Evolutionary conservation across 2,113 vertebrate species (phyloP).

Genomic region (Salminus brasiliensis): DNA sequence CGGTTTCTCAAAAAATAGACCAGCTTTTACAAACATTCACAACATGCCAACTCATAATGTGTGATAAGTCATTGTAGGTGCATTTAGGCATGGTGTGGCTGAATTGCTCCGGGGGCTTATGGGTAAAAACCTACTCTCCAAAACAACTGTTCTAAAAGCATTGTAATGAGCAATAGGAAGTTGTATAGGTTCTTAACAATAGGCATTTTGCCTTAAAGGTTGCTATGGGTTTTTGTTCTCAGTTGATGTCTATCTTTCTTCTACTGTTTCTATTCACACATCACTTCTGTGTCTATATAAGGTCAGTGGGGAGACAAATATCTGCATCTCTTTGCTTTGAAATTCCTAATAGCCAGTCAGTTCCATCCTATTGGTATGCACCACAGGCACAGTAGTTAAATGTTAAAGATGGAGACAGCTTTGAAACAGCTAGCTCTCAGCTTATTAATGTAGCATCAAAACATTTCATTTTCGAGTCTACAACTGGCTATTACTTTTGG

Average conservation of each 20-base stretch:
- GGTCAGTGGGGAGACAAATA: not conserved
- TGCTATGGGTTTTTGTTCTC: too few relatives aligned
- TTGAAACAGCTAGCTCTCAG: not conserved
- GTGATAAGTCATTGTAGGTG: not conserved
- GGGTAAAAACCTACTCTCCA: not conserved
- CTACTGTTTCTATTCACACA: not conserved
- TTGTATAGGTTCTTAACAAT: not conserved
- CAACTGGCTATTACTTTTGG: not conserved
- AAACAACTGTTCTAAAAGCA: not conserved
- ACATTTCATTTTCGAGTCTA: not conserved
- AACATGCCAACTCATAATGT: not conserved
- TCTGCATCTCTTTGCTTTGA: not conserved
- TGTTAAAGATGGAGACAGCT: constrained; percentile 11
- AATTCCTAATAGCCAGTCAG: not conserved
- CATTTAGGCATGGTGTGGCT: not conserved
- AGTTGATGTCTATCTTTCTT: not conserved
- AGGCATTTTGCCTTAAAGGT: not conserved
- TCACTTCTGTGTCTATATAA: not conserved
- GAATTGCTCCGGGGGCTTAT: not conserved
- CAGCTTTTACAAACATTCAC: not conserved
- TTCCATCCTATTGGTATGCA: constrained; percentile 11
- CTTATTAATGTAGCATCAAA: not conserved
- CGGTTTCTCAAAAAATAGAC: not conserved
- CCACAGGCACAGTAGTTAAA: not conserved
- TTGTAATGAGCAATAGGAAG: not conserved